A percentile compares a stretch with the other conserved stretches of the same genome.
Conservation (phyloP, 2,888 invertebrate genomes). For the Anthrax anthrax region DNA sequence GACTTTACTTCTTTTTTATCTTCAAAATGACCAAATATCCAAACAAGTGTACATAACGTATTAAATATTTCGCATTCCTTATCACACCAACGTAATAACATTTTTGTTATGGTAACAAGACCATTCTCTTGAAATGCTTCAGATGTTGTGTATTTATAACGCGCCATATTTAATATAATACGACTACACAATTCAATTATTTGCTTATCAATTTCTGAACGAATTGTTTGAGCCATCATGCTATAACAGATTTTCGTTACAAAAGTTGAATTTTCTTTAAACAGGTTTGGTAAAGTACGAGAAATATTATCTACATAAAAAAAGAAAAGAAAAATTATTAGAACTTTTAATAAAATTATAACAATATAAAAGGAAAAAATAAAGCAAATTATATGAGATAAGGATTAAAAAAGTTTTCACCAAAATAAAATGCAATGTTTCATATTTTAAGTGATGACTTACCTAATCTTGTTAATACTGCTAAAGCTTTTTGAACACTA, state of each 20-base stretch:
- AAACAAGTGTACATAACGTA: constrained; percentile 48
- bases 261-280: constrained; percentile 28
- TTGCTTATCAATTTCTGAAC: constrained; percentile 33
- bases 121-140: constrained; percentile 44
- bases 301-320: constrained; percentile 31
- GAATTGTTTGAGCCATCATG: constrained; percentile 34
- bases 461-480: constrained; percentile 26
- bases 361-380: constrained; percentile 4
- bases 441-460: too few relatives aligned
- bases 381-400: too few relatives aligned
- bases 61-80: constrained; percentile 50
- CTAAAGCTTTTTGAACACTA: constrained; percentile 23
- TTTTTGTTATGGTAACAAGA: constrained; percentile 44
- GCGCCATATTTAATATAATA: constrained; percentile 51
- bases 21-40: constrained; percentile 42
- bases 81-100: constrained; percentile 51
- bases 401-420: too few relatives aligned
- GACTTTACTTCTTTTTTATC: constrained; percentile 24
- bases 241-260: constrained; percentile 33
- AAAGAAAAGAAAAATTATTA: too few relatives aligned
- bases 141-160: constrained; percentile 44
- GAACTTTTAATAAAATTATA: neutral
- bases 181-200: constrained; percentile 32
- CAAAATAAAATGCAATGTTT: too few relatives aligned
- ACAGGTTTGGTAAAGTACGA: constrained; percentile 29